A percentile compares a stretch with the other conserved stretches of the same genome.
Conservation (phyloP, 1,140 invertebrate species). For the Ericerus pela region DNA sequence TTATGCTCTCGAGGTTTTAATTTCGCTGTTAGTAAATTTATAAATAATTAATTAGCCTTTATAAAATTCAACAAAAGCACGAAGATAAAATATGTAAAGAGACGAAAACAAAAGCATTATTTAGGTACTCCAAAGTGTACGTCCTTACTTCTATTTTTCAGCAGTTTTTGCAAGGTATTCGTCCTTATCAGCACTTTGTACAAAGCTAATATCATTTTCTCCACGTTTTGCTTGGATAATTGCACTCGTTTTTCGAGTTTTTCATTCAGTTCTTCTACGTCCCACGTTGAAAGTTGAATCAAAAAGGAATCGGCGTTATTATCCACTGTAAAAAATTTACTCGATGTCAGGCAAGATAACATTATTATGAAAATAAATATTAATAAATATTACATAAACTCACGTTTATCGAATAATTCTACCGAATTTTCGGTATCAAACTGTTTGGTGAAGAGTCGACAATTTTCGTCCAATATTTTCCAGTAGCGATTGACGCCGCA, state of each 20-base stretch:
- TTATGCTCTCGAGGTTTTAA: neutral
- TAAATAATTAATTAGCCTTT: neutral
- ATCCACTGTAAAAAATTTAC: neutral
- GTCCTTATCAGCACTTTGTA: constrained; percentile 83
- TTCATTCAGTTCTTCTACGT: constrained; percentile 90
- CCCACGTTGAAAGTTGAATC: constrained; percentile 92
- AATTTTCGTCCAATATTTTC: constrained; percentile 95
- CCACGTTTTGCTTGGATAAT: constrained; percentile 82
- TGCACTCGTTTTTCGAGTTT: constrained; percentile 86
- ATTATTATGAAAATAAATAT: neutral
- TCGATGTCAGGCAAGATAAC: neutral
- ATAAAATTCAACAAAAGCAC: neutral
- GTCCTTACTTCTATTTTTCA: constrained; percentile 60
- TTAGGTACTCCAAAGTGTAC: too few relatives aligned
- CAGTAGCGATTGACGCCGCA: constrained; percentile 97
- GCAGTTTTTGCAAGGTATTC: constrained; percentile 73
- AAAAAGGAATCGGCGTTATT: constrained; percentile 92
- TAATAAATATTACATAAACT: neutral
- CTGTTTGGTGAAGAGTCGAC: constrained; percentile 77
- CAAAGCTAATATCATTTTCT: constrained; percentile 90
- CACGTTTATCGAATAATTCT: constrained; percentile 62
- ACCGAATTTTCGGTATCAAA: constrained; percentile 95
- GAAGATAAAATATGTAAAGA: too few relatives aligned
- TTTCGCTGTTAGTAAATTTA: neutral
- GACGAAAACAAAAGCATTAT: too few relatives aligned